Evolutionary conservation across 1,140 invertebrate species (phyloP).

Genomic region (Megalopta genalis): DNA sequence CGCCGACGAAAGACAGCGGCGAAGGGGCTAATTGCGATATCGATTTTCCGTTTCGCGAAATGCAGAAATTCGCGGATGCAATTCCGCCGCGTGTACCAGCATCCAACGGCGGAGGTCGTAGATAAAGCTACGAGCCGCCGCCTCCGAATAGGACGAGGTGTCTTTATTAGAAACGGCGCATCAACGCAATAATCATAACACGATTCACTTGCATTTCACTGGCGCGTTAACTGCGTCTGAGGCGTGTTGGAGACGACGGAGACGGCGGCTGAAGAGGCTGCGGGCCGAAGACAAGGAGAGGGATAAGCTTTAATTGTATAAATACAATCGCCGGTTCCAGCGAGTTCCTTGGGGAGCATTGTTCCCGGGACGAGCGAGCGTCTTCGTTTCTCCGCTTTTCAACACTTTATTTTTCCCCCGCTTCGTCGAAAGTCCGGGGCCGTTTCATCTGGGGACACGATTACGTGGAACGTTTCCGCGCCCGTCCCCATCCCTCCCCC

Average conservation of each 20-base stretch:
- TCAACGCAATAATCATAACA: slow-evolving; percentile 31
- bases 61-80: neutral
- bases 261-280: no score
- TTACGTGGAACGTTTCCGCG: neutral
- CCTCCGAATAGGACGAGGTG: neutral
- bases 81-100: neutral
- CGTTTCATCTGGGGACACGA: neutral
- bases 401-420: neutral
- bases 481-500: neutral
- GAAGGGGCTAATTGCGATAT: slow-evolving; percentile 29
- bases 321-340: slow-evolving; percentile 7
- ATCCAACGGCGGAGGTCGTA: slow-evolving; percentile 4
- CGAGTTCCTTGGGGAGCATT: neutral
- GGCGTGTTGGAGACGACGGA: neutral
- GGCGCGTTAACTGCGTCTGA: neutral
- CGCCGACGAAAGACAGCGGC: neutral
- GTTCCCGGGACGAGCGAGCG: neutral
- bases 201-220: slow-evolving; percentile 2
- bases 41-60: slow-evolving; percentile 21
- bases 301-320: slow-evolving; percentile 32
- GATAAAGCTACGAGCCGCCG: slow-evolving; percentile 7
- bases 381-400: neutral
- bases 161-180: slow-evolving; percentile 28
- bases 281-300: no score
- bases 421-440: neutral